Percentiles rank a stretch among this genome's conserved stretches.
phyloP scores from a whole-genome alignment of 2,888 invertebrate species.

The Saturnia japonica region DNA sequence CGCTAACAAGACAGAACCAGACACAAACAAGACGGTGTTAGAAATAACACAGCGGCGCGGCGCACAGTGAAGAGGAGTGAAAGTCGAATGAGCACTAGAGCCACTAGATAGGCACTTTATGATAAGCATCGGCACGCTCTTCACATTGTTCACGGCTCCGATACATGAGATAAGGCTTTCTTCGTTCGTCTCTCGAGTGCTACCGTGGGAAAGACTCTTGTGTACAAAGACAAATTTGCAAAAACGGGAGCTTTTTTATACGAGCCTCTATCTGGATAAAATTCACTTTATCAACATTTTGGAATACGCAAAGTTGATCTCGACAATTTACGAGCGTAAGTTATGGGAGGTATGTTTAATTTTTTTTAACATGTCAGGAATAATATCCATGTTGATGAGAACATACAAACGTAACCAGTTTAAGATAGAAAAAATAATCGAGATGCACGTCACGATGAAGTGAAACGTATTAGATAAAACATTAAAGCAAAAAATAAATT shows the following conservation, averaged over 20 bases:
- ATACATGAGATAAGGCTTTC: slow-evolving; percentile 78
- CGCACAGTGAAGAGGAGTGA: slow-evolving; percentile 52
- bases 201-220: slow-evolving; percentile 72
- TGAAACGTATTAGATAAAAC: slow-evolving; percentile 13
- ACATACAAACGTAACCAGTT: slow-evolving; percentile 4
- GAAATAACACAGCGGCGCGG: slow-evolving; percentile 45
- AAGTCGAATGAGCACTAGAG: slow-evolving; percentile 68
- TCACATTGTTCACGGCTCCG: slow-evolving; percentile 75
- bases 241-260: slow-evolving; percentile 58
- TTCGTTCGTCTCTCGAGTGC: slow-evolving; percentile 66
- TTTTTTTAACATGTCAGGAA: slow-evolving; percentile 18
- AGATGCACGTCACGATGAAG: slow-evolving; percentile 19
- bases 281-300: slow-evolving; percentile 30
- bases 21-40: slow-evolving; percentile 58
- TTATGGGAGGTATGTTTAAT: slow-evolving; percentile 22
- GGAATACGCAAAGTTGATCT: slow-evolving; percentile 25
- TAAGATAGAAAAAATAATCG: neutral
- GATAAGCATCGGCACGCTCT: slow-evolving; percentile 77
- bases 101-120: slow-evolving; percentile 61
- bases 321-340: slow-evolving; percentile 24
- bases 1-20: slow-evolving; percentile 56
- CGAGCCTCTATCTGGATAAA: slow-evolving; percentile 47
- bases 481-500: slow-evolving; percentile 11
- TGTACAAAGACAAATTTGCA: slow-evolving; percentile 59
- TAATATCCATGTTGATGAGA: neutral